Conservation (phyloP, 2,113 vertebrate genomes). For the Rhadina sibilatrix region DNA sequence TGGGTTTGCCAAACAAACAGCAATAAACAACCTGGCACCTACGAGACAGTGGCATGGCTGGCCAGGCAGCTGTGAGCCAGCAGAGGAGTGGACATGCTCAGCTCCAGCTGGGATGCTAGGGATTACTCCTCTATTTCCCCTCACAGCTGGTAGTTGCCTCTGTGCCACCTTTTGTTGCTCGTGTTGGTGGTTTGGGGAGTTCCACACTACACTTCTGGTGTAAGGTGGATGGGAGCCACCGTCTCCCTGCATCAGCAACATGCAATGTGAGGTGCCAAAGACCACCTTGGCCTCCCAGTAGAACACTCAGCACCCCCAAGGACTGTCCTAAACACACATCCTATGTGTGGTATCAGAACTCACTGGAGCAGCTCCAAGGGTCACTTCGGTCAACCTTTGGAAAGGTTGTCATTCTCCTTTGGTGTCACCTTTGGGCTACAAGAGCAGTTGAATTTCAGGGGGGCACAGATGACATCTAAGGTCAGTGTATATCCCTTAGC, state of each 20-base stretch:
- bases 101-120: background rate
- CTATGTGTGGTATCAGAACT: fast-evolving
- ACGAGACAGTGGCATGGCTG: fast-evolving
- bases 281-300: background rate
- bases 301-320: background rate
- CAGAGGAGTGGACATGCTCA: background rate
- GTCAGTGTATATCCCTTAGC: background rate
- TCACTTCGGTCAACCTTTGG: background rate
- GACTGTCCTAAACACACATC: fast-evolving
- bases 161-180: background rate
- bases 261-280: fast-evolving
- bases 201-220: background rate
- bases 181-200: background rate
- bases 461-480: background rate
- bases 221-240: too few relatives aligned
- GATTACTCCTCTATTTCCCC: background rate
- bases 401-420: background rate
- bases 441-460: background rate
- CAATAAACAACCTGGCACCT: background rate
- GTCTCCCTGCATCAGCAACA: background rate
- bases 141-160: background rate
- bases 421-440: background rate
- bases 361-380: background rate
- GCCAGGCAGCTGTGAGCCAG: background rate
- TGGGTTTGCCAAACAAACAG: background rate